Conservation (phyloP, 2,888 invertebrate genomes). For the Ernsta delagoae region DNA sequence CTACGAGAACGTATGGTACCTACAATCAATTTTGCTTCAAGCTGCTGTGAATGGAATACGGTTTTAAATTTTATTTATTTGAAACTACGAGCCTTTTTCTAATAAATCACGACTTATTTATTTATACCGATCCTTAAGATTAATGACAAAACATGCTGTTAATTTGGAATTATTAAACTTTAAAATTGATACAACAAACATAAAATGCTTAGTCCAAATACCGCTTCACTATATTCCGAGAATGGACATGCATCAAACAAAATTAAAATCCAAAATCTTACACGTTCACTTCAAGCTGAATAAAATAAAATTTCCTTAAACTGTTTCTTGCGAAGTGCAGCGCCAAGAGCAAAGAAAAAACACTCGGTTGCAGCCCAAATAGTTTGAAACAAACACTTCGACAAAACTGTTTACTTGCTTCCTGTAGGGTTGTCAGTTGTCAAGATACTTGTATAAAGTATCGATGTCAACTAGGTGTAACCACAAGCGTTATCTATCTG, state of each 20-base stretch:
- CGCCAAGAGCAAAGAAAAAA: slow-evolving; percentile 32
- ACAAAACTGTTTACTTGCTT: slow-evolving; percentile 29
- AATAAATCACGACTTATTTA: too few relatives aligned
- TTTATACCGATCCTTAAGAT: neutral
- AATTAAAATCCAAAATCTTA: slow-evolving; percentile 12
- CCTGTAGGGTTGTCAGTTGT: slow-evolving; percentile 1
- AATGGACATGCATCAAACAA: slow-evolving; percentile 12
- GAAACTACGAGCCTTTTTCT: too few relatives aligned
- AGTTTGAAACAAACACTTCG: slow-evolving; percentile 36
- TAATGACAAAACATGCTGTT: neutral
- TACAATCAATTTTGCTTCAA: neutral
- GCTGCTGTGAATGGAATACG: neutral
- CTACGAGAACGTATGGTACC: neutral
- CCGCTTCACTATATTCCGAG: neutral
- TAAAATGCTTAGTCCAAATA: slow-evolving; percentile 4
- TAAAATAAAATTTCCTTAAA: slow-evolving; percentile 34
- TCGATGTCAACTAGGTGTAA: too few relatives aligned
- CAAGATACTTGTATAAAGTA: too few relatives aligned
- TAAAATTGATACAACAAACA: neutral
- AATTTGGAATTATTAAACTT: neutral
- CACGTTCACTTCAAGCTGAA: neutral
- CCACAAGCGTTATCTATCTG: too few relatives aligned
- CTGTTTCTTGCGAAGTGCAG: slow-evolving; percentile 29
- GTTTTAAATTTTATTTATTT: neutral
- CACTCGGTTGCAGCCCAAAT: slow-evolving; percentile 34